Evolutionary conservation across 2,888 invertebrate genomes (phyloP), one percentile per base, ranked within the genome.

Genomic region (Pandemis corylana): DNA sequence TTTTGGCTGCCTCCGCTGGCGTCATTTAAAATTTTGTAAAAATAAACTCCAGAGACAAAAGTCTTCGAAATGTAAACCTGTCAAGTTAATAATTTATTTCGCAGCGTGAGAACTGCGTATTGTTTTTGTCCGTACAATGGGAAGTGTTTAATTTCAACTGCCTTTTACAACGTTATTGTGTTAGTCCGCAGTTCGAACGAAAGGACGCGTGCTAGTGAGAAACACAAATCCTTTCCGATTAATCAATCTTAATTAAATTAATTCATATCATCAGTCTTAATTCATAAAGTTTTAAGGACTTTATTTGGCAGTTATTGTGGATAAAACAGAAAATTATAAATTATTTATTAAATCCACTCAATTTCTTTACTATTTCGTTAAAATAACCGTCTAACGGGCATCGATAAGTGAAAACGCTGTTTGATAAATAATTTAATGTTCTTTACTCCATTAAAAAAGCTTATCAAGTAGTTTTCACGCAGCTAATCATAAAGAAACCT

Each of bases 1-100:
- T 91, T 90, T 92, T 92, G 92, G 91, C 92, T 83, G 78, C 82
- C 79, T 80, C 75, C 79, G 76, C 79, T 89, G 88, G 88, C 89
- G 80, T 84, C 80, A 77, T 79, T 83, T 83, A 82, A 78, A 80
- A 80, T 82, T 81, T 83, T 78, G 71, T 80, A 79, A 80, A 81
- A 80, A 80, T 81, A 80, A 79, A 78, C 81, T 73, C 80, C 36
- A 65, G 65, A 83, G 82, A 84, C 83, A 67, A 80, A 78, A 76
- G 77, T 73, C 80, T 80, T 77, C 79, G 42, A 53, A 66, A 70
- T 66, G 56, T 70, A 74, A 74, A 74, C 65, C 73, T 69, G 69
- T 69, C 72, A 68, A 44, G 67, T 65, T 73, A 65, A 59, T 68
- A 59, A 66, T 69, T 70, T 44, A 28, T 53, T 67, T 62, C 15